These are phyloP conservation scores for Myotis myotis DNA, from an alignment of 2,797 vertebrate species.

Conservation along the genomic window DNA sequence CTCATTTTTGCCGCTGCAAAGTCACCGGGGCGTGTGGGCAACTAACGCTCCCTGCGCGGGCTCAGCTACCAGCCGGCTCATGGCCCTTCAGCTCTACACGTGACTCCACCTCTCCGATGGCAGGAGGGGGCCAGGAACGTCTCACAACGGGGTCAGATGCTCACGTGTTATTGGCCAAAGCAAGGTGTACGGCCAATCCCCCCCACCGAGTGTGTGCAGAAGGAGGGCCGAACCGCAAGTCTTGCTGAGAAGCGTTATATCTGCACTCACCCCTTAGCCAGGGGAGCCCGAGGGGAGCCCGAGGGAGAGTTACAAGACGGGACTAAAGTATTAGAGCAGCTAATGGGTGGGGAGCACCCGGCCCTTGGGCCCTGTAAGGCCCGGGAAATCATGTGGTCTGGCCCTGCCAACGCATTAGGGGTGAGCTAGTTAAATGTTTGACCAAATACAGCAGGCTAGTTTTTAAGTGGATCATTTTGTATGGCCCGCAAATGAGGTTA, in stretches of 20 bases:
- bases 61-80: background rate
- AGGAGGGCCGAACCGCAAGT: background rate
- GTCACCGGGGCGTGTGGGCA: background rate
- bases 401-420: no score
- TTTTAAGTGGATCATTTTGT: no score
- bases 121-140: background rate
- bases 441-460: no score
- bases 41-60: background rate
- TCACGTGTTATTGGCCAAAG: background rate
- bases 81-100: background rate
- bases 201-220: background rate
- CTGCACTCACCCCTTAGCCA: background rate
- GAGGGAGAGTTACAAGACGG: background rate
- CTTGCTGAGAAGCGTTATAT: background rate
- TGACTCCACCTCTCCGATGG: background rate
- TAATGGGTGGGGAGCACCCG: fast-evolving
- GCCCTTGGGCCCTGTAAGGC: no score
- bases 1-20: background rate
- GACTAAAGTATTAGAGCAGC: background rate
- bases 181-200: background rate
- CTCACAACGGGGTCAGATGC: background rate
- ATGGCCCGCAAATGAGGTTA: no score
- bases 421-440: no score
- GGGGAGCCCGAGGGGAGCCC: background rate
- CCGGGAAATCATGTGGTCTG: no score